Base-by-base conservation (phyloP, 2,888 invertebrate species). In the Exephanes ischioxanthus region DNA sequence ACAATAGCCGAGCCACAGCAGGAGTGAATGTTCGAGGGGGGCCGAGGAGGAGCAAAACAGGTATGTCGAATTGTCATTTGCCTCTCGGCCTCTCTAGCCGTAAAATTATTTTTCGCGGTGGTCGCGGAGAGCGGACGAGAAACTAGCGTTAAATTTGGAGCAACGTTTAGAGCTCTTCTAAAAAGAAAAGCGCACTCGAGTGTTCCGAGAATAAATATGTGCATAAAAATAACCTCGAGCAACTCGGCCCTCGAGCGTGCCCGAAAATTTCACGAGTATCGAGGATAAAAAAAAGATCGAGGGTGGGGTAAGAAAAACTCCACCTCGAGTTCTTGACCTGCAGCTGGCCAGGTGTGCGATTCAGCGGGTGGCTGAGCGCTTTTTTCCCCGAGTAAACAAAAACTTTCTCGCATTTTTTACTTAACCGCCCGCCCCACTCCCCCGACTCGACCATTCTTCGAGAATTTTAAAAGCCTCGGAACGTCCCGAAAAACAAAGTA, bases 11-110 rank as follows among this genome's bases (percentile, higher is more conserved):
- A 19, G 41, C 22, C 48, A 68, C 73, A 73, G 63, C 83, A 70
- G 72, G 83, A 85, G 85, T 85, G 82, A 85, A 83, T 72, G 76
- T 55, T 48, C 70, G 63, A 51, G 83, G 26, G 26, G 22, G 51
- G 58, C 26, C 30, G 48, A 76, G 63, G 37, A 67, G 68, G 76
- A 75, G 78, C 58, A 68, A 77, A 82, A 80, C 79, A 72, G 78
- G 85, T 85, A 68, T 30, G 85, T 83, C 1, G 19, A 63, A 80
- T 75, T 82, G 70, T 85, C n/a, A 9, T 11, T 41, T 41, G 11
- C 5, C 41, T 2, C 5, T 41, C 11, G 41, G 9, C 7, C 41
- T 41, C 2, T 11, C 3, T 2, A 41, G 9, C 41, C 41, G 48
- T 58, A 26, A 37, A 61, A 68, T 63, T 48, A 77, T 71, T n/a